Conservation (phyloP, 2,797 vertebrate genomes). For the Knipowitschia caucasica region DNA sequence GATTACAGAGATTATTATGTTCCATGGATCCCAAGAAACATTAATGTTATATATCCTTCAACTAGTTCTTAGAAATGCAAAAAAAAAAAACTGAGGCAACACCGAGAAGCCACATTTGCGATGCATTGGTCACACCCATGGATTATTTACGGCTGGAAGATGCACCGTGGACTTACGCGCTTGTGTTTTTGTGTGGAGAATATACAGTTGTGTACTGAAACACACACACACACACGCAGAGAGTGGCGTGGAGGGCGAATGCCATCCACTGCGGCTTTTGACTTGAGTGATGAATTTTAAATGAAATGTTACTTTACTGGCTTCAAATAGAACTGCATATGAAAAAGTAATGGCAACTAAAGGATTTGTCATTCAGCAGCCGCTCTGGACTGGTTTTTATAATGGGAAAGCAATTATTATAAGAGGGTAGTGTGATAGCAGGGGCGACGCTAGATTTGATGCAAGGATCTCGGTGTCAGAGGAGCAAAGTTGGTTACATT, state of each 20-base stretch:
- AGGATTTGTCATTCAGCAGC: slow-evolving; percentile 53
- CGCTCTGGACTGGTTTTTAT: slow-evolving; percentile 40
- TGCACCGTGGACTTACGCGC: slow-evolving; percentile 20
- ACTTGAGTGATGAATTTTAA: slow-evolving; percentile 58
- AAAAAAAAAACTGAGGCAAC: slow-evolving; percentile 19
- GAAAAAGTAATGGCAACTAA: slow-evolving; percentile 72
- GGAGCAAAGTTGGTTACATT: slow-evolving; percentile 12
- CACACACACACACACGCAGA: slow-evolving; percentile 12
- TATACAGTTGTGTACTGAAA: slow-evolving; percentile 27
- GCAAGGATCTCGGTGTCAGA: slow-evolving; percentile 5
- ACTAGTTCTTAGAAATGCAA: too few relatives aligned
- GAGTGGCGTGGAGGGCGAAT: slow-evolving; percentile 29
- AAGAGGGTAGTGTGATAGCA: slow-evolving; percentile 6
- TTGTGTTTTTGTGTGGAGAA: slow-evolving; percentile 27
- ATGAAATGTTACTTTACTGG: slow-evolving; percentile 49
- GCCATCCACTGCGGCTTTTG: slow-evolving; percentile 44
- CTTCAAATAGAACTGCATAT: slow-evolving; percentile 45
- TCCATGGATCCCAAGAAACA: too few relatives aligned
- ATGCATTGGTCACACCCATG: slow-evolving; percentile 41
- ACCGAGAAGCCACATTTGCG: slow-evolving; percentile 34
- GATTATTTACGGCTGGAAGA: slow-evolving; percentile 56
- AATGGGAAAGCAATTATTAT: slow-evolving; percentile 24
- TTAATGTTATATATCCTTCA: too few relatives aligned
- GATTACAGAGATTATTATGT: too few relatives aligned
- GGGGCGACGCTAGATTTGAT: neutral